phyloP scores from a whole-genome alignment of 2,888 invertebrate species.

The Stegana nigrithorax region DNA sequence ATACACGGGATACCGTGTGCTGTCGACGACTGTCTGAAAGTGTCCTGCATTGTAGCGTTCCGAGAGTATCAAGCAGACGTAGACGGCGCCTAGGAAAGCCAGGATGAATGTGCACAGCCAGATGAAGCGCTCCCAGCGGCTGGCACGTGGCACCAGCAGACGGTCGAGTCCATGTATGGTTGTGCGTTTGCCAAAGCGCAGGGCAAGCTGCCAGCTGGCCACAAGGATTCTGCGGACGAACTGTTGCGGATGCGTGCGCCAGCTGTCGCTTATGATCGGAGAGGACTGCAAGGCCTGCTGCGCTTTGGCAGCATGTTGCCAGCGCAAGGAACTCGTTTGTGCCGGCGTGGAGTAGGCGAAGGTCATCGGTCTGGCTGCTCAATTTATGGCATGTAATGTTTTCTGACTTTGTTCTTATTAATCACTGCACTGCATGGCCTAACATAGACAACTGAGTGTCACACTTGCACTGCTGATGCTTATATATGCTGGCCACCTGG shows the following conservation, averaged over 20 bases:
- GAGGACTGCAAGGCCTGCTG: not conserved
- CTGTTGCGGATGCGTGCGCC: constrained; percentile 19
- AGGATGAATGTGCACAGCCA: constrained; percentile 58
- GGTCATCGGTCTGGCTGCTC: constrained; percentile 35
- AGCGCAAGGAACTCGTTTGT: constrained; percentile 29
- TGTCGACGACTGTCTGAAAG: constrained; percentile 65
- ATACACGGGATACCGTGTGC: constrained; percentile 62
- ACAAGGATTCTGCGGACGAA: not conserved
- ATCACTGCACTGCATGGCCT: too few relatives aligned
- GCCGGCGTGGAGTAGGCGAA: constrained; percentile 36
- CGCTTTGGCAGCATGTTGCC: not conserved
- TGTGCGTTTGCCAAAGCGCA: constrained; percentile 55
- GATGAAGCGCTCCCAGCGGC: constrained; percentile 53
- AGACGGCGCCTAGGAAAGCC: constrained; percentile 59
- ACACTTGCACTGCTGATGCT: too few relatives aligned
- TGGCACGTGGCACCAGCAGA: constrained; percentile 43
- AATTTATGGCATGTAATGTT: too few relatives aligned
- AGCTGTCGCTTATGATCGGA: not conserved
- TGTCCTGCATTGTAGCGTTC: constrained; percentile 58
- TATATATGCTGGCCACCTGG: constrained; percentile 39
- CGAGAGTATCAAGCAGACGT: constrained; percentile 62
- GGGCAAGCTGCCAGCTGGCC: constrained; percentile 43
- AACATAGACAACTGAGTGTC: too few relatives aligned
- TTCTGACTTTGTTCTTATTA: too few relatives aligned
- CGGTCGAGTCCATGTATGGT: constrained; percentile 63